Base-by-base conservation (phyloP, 2,888 invertebrate species). In the Sarcophaga rosellei region DNA sequence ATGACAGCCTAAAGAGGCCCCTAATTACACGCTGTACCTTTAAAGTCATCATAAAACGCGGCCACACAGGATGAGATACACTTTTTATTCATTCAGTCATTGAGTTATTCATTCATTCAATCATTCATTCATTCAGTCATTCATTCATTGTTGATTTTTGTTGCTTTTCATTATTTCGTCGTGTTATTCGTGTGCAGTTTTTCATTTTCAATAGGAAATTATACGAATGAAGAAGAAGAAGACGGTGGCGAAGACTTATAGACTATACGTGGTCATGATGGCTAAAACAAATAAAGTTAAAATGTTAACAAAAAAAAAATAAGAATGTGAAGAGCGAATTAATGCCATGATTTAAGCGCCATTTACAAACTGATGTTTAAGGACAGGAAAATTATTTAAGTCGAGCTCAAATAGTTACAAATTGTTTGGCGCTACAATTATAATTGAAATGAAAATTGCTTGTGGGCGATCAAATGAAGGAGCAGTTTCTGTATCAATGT, bases 1-100 rank as follows among this genome's bases (percentile, higher is more conserved):
- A 93, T 93, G 92, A 93, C 92, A 92, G 92, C 91, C 92, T 93
- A 93, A 93, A 86, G 91, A 91, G 92, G 92, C 90, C 90, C 91
- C 91, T 93, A 93, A 93, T 93, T 93, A 92, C 92, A 92, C 90
- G 92, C 92, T 92, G 92, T 92, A 91, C 90, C 88, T 69, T 73
- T 81, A 75, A 86, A 86, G 25, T 72, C 75, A 81, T 84, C 74
- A 78, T 81, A 63, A 59, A 76, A 80, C 21, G 66, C 66, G 86
- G 73, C 86, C 86, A 83, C 86, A 86, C 86, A 86, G 86, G 86
- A 86, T 81, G 86, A 72, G 83, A 74, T 84, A 78, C 75, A 83
- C 61, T 84, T 82, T 79, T 75, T 53, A 53, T 53, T 53, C 35
- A 35, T 35, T 35, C 35, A 35, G 0, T 35, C 35, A 53, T 15